Evolutionary conservation across 2,113 vertebrate species (phyloP).

Genomic region (Ageneiosus marmoratus): DNA sequence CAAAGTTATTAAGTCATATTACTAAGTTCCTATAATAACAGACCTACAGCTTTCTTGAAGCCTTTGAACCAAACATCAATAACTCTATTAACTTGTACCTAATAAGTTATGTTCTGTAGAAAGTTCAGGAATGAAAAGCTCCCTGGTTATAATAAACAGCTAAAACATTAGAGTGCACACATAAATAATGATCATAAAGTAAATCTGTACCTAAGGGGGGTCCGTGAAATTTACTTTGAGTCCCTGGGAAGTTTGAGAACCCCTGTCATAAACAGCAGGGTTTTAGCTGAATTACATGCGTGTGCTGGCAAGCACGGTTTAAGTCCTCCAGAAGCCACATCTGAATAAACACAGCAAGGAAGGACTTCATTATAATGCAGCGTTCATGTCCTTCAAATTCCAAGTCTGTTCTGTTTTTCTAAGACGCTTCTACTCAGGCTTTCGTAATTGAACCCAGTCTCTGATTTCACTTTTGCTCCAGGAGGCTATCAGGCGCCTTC

Average conservation of each 20-base stretch:
- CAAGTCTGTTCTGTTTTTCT: slow-evolving; percentile 55
- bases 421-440: slow-evolving; percentile 57
- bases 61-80: not conserved
- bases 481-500: slow-evolving; percentile 56
- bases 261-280: not conserved
- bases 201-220: slow-evolving; percentile 7
- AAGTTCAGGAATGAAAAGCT: not conserved
- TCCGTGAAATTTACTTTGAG: slow-evolving; percentile 7
- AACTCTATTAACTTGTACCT: not conserved
- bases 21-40: too few species aligned
- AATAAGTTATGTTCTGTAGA: not conserved
- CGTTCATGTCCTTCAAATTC: slow-evolving; percentile 31
- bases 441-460: slow-evolving; percentile 65
- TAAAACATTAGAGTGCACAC: not conserved
- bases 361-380: slow-evolving; percentile 26
- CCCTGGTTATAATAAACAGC: not conserved
- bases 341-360: slow-evolving; percentile 33
- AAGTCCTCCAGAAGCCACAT: slow-evolving; percentile 19
- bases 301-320: not conserved
- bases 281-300: slow-evolving; percentile 8
- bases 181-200: slow-evolving; percentile 4
- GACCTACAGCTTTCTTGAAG: not conserved
- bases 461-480: slow-evolving; percentile 59
- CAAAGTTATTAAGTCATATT: not conserved
- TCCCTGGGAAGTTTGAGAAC: not conserved